Percentiles rank a stretch among this genome's conserved stretches.
Conservation (phyloP, 2,888 invertebrate species). For the Zaprionus bogoriensis region DNA sequence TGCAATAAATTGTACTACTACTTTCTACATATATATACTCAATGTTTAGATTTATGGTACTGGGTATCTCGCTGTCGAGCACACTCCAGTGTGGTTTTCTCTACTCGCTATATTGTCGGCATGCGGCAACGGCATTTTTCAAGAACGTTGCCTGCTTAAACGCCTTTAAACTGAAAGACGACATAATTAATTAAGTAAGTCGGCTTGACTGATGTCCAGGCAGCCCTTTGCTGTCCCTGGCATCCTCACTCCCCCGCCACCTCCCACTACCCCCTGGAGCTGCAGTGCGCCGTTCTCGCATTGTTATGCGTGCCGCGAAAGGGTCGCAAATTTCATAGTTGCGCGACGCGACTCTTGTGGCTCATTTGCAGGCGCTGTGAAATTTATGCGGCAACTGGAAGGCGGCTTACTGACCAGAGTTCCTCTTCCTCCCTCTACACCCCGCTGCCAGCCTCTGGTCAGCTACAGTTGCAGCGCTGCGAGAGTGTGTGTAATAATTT, state of each 20-base stretch:
- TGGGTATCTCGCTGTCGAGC: too few species aligned
- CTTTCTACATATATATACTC: too few species aligned
- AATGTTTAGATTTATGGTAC: too few species aligned
- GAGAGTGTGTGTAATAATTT: constrained; percentile 65
- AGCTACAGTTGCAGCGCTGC: constrained; percentile 8
- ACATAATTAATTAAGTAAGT: constrained; percentile 77
- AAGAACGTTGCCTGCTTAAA: constrained; percentile 61
- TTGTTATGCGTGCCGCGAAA: constrained; percentile 70
- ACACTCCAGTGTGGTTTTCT: too few species aligned
- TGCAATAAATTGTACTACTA: too few species aligned
- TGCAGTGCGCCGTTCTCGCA: constrained; percentile 25
- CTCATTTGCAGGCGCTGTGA: constrained; percentile 62
- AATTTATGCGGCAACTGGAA: constrained; percentile 66
- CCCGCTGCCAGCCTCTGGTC: not conserved
- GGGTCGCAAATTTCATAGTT: constrained; percentile 59
- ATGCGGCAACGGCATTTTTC: constrained; percentile 77
- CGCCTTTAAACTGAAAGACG: constrained; percentile 77
- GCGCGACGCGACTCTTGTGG: constrained; percentile 45
- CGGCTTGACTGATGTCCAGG: constrained; percentile 69
- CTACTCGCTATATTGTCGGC: constrained; percentile 79
- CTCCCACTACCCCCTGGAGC: not conserved
- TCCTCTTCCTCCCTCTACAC: not conserved
- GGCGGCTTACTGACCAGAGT: constrained; percentile 17
- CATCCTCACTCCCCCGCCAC: not conserved
- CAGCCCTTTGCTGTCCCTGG: constrained; percentile 9